Conservation (phyloP, 53 echinoderm and acorn worm genomes). For the Astropecten irregularis region DNA sequence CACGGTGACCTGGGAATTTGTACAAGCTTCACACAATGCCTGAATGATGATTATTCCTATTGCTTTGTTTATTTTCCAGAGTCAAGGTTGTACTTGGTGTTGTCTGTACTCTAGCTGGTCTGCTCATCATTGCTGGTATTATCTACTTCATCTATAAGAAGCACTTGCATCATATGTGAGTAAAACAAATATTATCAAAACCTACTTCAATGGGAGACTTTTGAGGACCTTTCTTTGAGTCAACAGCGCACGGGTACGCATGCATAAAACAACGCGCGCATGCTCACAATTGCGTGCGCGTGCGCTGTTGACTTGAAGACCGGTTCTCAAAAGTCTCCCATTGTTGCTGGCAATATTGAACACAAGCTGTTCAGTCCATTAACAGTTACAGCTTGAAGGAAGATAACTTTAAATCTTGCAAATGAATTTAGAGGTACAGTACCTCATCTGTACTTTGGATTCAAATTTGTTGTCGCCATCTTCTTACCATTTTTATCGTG, state of each 20-base stretch:
- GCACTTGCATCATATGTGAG: not conserved
- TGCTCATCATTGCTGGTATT: not conserved
- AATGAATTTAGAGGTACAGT: too few species aligned
- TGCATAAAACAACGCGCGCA: not conserved
- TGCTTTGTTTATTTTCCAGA: not conserved
- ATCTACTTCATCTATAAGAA: not conserved
- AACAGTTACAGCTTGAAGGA: too few species aligned
- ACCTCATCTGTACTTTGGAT: too few species aligned
- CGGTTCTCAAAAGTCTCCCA: not conserved
- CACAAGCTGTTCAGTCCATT: too few species aligned
- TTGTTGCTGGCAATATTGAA: not conserved
- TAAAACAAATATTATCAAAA: not conserved
- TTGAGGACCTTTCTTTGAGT: too few species aligned
- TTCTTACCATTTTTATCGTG: too few species aligned
- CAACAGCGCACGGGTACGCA: too few species aligned
- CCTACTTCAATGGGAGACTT: not conserved
- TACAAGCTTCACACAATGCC: not conserved
- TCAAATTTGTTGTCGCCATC: too few species aligned
- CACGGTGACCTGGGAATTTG: not conserved
- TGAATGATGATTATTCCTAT: not conserved
- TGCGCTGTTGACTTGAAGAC: too few species aligned
- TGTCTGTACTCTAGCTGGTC: not conserved
- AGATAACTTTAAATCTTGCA: too few species aligned
- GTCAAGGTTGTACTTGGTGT: conserved; percentile 6
- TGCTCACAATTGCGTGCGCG: not conserved